phyloP scores from a whole-genome alignment of 1,140 invertebrate genomes.

The Protaetia brevitarsis region DNA sequence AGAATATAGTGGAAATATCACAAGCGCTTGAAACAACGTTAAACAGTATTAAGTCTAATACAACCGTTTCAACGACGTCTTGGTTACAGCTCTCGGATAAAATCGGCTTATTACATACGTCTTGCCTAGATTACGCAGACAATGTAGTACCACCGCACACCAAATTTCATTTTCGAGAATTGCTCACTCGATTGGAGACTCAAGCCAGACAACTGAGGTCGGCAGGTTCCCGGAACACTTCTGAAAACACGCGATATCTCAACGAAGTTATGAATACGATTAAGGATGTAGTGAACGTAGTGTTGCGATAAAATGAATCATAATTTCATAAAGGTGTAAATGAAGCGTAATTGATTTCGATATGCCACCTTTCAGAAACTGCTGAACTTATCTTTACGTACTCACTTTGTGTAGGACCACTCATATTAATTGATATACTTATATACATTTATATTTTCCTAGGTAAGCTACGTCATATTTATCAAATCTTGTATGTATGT shows the following conservation, averaged over 20 bases:
- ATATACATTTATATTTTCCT: slow-evolving; percentile 21
- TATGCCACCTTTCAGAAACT: background rate
- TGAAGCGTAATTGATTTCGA: background rate
- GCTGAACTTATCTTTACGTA: background rate
- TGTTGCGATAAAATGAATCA: slow-evolving; percentile 65
- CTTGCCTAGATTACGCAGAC: slow-evolving; percentile 67
- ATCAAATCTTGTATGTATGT: slow-evolving; percentile 26
- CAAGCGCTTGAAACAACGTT: slow-evolving; percentile 65
- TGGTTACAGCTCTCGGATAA: slow-evolving; percentile 85
- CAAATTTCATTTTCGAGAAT: slow-evolving; percentile 84
- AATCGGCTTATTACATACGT: slow-evolving; percentile 71
- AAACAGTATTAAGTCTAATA: slow-evolving; percentile 58
- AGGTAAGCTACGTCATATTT: slow-evolving; percentile 24
- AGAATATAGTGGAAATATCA: slow-evolving; percentile 68
- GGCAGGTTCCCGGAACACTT: slow-evolving; percentile 66
- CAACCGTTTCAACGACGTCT: slow-evolving; percentile 59
- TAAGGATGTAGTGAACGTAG: slow-evolving; percentile 75
- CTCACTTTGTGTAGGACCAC: slow-evolving; percentile 19
- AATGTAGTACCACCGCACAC: slow-evolving; percentile 80
- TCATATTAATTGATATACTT: slow-evolving; percentile 23
- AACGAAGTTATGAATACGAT: slow-evolving; percentile 76
- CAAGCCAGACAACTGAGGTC: slow-evolving; percentile 74
- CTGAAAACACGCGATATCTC: slow-evolving; percentile 66
- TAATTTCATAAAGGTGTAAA: background rate
- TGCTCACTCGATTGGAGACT: slow-evolving; percentile 75